Evolutionary conservation across 2,888 invertebrate species (phyloP).

Genomic region (Chloromyia formosa): DNA sequence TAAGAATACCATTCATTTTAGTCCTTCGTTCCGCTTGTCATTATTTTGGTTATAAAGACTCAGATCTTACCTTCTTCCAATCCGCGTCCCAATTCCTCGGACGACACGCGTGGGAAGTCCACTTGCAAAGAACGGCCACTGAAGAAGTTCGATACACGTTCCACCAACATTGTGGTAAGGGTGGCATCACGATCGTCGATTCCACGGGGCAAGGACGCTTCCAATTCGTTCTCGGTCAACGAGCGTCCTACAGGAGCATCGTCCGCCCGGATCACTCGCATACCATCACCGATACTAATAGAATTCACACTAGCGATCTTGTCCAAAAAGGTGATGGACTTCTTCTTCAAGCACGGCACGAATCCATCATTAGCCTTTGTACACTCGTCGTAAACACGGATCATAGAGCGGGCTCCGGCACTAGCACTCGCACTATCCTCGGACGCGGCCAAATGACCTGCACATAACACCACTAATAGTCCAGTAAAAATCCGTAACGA

Average conservation of each 20-base stretch:
- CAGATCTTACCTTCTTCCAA: slow-evolving; percentile 76
- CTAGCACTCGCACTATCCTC: slow-evolving; percentile 58
- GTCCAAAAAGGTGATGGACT: slow-evolving; percentile 81
- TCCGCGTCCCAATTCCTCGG: slow-evolving; percentile 74
- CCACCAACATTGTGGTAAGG: slow-evolving; percentile 75
- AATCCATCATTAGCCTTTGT: slow-evolving; percentile 73
- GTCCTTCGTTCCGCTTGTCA: no score
- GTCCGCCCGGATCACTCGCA: slow-evolving; percentile 71
- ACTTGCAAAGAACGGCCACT: slow-evolving; percentile 81
- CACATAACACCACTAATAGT: slow-evolving; percentile 53
- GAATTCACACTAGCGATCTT: slow-evolving; percentile 77
- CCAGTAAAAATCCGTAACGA: neutral
- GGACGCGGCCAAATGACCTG: slow-evolving; percentile 22
- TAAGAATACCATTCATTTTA: no score
- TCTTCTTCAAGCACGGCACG: slow-evolving; percentile 81
- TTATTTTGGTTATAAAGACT: neutral
- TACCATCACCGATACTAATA: slow-evolving; percentile 71
- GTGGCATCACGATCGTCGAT: slow-evolving; percentile 73
- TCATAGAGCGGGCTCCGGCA: slow-evolving; percentile 72
- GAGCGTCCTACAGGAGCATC: slow-evolving; percentile 59
- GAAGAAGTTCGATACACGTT: slow-evolving; percentile 75
- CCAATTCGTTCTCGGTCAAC: slow-evolving; percentile 74
- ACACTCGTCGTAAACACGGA: slow-evolving; percentile 82
- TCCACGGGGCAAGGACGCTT: slow-evolving; percentile 73
- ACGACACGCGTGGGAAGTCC: slow-evolving; percentile 76